Evolutionary conservation across 2,113 vertebrate species (phyloP), one percentile per base, ranked within the genome.

Genomic region (Dicrurus megarhynchus): DNA sequence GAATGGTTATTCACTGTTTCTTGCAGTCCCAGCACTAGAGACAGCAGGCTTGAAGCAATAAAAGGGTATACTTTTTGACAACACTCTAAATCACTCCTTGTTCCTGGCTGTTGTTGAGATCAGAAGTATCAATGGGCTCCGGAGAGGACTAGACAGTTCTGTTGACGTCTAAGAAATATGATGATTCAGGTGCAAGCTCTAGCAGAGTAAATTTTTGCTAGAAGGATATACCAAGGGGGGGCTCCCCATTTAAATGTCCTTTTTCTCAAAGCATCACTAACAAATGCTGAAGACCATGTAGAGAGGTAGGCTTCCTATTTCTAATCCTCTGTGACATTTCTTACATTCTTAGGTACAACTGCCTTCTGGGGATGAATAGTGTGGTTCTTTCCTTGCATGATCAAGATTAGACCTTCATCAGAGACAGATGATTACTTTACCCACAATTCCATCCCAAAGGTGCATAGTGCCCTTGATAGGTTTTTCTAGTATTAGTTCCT

Each of bases 51-150:
- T 65, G 42, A 80, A 80, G 76, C 53, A 83, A 80, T 71, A 92
- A 96, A 94, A 95, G 33, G 61, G 63, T 80, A 69, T 17, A 64
- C 57, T 87, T 87, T 65, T 82, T 94, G 86, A 91, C 70, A 94
- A 39, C 22, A 68, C 33, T 42, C 49, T 90, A 80, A 89, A 95
- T 82, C 27, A 84, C 23, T 76, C 41, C 67, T 70, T 88, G 27
- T 79, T 93, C 57, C 57, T 80, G 30, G 42, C 21, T 90, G 53
- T 18, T 87, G 77, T 37, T 94, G 82, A 80, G 57, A 86, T 61
- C 70, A 84, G 63, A 92, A 88, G 42, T 69, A 93, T 53, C 79
- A 61, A 33, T 20, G 18, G 57, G 67, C 46, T 92, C 53, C 0
- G 1, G 28, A 93, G 42, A 83, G 30, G 50, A 77, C 75, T 77